Evolutionary conservation across 2,113 vertebrate species (phyloP).

Genomic region (Lathamus discolor): DNA sequence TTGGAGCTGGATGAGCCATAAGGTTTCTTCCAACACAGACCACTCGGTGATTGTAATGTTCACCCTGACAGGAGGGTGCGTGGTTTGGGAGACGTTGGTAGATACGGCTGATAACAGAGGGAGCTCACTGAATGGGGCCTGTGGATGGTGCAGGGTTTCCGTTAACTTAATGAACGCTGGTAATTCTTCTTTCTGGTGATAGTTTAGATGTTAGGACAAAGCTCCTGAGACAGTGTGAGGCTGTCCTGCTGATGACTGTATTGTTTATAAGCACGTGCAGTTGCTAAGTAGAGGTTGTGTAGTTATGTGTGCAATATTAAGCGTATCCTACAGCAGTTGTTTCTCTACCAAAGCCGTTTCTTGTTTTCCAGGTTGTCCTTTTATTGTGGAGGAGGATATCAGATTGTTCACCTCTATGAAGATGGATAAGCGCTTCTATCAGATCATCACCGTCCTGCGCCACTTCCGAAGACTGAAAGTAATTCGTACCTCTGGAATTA

Average conservation of each 20-base stretch:
- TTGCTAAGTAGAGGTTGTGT: background rate
- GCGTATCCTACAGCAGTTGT: background rate
- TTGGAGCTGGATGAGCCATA: too few species aligned
- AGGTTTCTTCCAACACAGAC: too few species aligned
- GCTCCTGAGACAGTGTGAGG: accelerated
- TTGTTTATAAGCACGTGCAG: background rate
- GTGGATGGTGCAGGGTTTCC: background rate
- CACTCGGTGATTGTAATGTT: too few species aligned
- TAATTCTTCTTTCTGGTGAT: background rate
- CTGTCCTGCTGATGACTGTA: too few species aligned
- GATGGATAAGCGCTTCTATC: background rate
- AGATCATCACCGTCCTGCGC: background rate
- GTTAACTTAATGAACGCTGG: background rate
- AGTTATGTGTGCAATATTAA: background rate
- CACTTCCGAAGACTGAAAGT: background rate
- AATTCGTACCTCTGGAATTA: background rate
- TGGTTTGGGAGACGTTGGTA: too few species aligned
- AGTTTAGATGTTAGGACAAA: background rate
- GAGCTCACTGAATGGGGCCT: background rate
- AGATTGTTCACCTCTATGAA: background rate
- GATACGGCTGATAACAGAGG: background rate
- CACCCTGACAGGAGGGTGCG: too few species aligned
- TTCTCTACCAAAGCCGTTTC: background rate
- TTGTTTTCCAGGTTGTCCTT: background rate
- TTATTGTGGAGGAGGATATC: background rate